Evolutionary conservation across 1,140 invertebrate genomes (phyloP).

Genomic region (Acyrthosiphon pisum): DNA sequence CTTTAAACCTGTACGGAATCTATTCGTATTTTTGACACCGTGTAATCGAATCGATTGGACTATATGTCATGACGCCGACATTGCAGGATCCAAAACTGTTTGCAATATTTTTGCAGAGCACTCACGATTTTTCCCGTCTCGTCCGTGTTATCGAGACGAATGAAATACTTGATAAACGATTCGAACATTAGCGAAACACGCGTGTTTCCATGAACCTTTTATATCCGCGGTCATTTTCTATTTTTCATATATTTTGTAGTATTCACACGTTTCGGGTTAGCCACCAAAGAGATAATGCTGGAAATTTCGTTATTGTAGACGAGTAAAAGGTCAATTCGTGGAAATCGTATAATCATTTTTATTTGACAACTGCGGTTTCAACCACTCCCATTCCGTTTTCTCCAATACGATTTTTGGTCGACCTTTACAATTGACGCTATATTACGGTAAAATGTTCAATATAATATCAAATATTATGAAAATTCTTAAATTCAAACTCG

Average conservation of each 20-base stretch:
- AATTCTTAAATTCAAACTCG: background rate
- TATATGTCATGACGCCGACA: background rate
- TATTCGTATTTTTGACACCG: background rate
- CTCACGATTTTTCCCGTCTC: background rate
- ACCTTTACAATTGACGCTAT: background rate
- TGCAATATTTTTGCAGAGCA: background rate
- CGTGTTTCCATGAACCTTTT: conserved; percentile 27
- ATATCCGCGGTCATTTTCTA: background rate
- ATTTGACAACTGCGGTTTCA: background rate
- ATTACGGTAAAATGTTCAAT: background rate
- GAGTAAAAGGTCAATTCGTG: conserved; percentile 32
- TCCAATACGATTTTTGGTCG: background rate
- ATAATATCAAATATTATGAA: no score
- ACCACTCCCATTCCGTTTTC: no score
- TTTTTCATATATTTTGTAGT: conserved; percentile 3
- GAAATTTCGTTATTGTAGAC: conserved; percentile 4
- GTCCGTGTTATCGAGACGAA: background rate
- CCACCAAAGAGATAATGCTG: background rate
- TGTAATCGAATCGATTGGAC: background rate
- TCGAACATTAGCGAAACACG: background rate
- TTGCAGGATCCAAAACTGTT: background rate
- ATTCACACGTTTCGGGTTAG: conserved; percentile 30
- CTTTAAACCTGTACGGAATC: background rate
- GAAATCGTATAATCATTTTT: conserved; percentile 16
- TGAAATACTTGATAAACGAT: conserved; percentile 33